Percentiles rank a stretch among this genome's conserved stretches.
Evolutionary conservation across 2,113 vertebrate genomes (phyloP).

Genomic region (Cyanistes caeruleus): DNA sequence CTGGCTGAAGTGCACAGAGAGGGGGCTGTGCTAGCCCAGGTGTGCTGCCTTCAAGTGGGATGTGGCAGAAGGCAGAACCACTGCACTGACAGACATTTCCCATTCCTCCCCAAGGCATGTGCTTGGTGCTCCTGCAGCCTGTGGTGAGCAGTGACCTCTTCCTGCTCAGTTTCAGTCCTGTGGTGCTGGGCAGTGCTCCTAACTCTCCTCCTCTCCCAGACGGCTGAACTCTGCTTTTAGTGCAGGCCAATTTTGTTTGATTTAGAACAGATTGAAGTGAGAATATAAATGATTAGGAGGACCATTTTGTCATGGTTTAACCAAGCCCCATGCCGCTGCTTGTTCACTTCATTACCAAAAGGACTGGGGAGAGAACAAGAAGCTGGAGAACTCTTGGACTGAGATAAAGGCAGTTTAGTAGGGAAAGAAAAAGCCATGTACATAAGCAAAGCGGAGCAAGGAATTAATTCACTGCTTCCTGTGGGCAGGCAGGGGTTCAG

Average conservation of each 20-base stretch:
- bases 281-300: background rate
- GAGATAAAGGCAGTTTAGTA: background rate
- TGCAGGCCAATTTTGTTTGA: background rate
- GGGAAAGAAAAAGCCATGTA: background rate
- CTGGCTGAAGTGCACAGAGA: background rate
- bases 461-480: background rate
- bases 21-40: accelerated
- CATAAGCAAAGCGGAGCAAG: background rate
- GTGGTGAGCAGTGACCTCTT: background rate
- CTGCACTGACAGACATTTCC: background rate
- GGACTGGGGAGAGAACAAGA: background rate
- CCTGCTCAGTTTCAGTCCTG: background rate
- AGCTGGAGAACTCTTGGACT: background rate
- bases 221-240: background rate
- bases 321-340: background rate
- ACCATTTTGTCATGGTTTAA: background rate
- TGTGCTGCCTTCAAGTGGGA: background rate
- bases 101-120: accelerated
- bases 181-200: background rate
- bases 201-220: background rate
- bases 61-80: accelerated
- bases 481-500: background rate
- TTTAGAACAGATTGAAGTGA: background rate
- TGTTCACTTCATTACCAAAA: background rate
- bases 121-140: background rate